Base-by-base conservation (phyloP, 2,797 vertebrate genomes). In the Apogon talboti region DNA sequence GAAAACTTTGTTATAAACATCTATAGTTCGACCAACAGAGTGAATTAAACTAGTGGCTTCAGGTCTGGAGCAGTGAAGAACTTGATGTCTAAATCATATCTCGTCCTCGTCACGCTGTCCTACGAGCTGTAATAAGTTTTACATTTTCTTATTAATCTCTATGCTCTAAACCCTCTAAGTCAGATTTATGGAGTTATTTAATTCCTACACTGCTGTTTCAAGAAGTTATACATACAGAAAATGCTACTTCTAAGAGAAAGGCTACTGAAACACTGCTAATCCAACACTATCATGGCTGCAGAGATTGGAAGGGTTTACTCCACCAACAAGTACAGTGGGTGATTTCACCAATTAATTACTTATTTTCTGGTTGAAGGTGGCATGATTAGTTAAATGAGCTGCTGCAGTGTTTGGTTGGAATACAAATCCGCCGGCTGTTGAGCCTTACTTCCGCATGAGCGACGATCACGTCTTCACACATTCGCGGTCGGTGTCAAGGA, bases 341-440 rank as follows among this genome's bases (percentile, higher is more conserved):
- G 13, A 18, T 73, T 63, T 47, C 52, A 50, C 55, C 49, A 62
- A 62, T 66, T 33, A 66, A 63, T 59, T 4, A 42, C 42, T 59
- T 47, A 12, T 16, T 58, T 43, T 42, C 57, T 57, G 69, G 24
- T 59, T 46, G 46, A 68, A 61, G 49, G 43, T 69, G 71, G 44
- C 30, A 43, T 49, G 35, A 69, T 66, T 52, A 61, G 56, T 61
- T 62, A 65, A 82, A 74, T 54, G 58, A 71, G 62, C 50, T 54
- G 74, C 49, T 52, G n/a, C 18, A 6, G 15, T 35, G 60, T 75
- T 57, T 35, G 48, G 44, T 21, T 65, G 42, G 43, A 66, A 68
- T 58, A 55, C 13, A 28, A 63, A 66, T 47, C 18, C 43, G 14
- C 38, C 24, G 49, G 14, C 44, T 21, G 21, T n/a, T 63, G 54